Evolutionary conservation across 1,140 invertebrate genomes (phyloP).

Genomic region (Papilio polyxenes): DNA sequence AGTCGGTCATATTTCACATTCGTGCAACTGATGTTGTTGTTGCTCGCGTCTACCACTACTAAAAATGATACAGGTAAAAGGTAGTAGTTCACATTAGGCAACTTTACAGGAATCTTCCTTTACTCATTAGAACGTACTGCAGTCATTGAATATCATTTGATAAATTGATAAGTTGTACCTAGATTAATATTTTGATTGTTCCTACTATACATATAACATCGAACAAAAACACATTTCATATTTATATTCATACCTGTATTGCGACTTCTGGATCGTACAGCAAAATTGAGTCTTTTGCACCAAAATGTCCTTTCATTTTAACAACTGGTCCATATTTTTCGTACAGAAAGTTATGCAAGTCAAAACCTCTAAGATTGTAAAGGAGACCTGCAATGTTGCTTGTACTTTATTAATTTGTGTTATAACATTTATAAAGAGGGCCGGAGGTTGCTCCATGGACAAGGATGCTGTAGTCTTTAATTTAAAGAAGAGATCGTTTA

Average conservation of each 20-base stretch:
- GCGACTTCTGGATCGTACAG: slow-evolving; percentile 43
- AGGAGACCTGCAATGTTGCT: not conserved
- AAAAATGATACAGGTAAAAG: too few species aligned
- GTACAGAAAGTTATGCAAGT: slow-evolving; percentile 32
- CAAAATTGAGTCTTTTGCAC: slow-evolving; percentile 22
- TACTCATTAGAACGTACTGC: not conserved
- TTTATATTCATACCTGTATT: slow-evolving; percentile 38
- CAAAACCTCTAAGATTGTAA: slow-evolving; percentile 19
- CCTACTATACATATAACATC: too few species aligned
- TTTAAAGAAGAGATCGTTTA: too few species aligned
- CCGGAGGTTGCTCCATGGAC: too few species aligned
- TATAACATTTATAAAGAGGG: too few species aligned
- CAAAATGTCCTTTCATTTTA: slow-evolving; percentile 39
- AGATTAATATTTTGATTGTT: too few species aligned
- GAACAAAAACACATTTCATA: not conserved
- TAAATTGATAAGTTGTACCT: too few species aligned
- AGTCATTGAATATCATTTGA: not conserved
- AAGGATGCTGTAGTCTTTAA: too few species aligned
- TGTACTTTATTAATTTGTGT: not conserved
- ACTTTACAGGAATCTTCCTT: not conserved
- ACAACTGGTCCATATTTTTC: slow-evolving; percentile 43
- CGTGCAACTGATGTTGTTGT: too few species aligned
- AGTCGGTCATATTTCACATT: too few species aligned
- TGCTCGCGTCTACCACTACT: too few species aligned
- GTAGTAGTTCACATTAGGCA: not conserved